Evolutionary conservation across 2,888 invertebrate genomes (phyloP).

Genomic region (Paralinhomoeus sp.): DNA sequence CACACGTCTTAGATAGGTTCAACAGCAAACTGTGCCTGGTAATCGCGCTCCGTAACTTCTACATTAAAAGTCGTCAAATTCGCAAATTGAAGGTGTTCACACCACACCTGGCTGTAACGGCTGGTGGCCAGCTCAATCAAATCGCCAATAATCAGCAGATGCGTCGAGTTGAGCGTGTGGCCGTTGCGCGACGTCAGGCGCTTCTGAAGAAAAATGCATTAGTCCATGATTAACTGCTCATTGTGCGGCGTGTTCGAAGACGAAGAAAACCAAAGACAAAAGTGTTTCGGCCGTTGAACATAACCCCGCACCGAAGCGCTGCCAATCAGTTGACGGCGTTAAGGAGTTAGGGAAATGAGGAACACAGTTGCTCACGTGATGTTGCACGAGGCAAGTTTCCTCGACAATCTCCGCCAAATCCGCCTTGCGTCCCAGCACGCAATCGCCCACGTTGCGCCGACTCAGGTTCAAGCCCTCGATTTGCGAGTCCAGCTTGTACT

Average conservation of each 20-base stretch:
- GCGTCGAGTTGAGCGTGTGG: constrained; percentile 37
- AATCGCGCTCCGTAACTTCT: too few species aligned
- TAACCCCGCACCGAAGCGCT: too few species aligned
- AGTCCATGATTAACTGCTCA: too few species aligned
- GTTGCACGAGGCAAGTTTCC: constrained; percentile 10
- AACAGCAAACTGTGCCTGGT: too few species aligned
- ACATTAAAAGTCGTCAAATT: too few species aligned
- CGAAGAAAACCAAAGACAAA: too few species aligned
- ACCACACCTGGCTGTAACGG: constrained; percentile 43
- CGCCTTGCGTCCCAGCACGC: constrained; percentile 9
- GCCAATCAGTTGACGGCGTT: too few species aligned
- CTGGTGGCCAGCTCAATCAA: constrained; percentile 41
- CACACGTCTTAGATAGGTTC: too few species aligned
- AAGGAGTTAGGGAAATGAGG: background rate
- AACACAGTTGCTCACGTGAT: constrained; percentile 6
- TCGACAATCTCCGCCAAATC: constrained; percentile 9
- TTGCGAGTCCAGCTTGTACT: constrained; percentile 5
- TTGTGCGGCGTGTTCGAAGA: too few species aligned
- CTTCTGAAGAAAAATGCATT: constrained; percentile 18
- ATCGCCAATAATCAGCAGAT: constrained; percentile 39
- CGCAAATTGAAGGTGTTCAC: too few species aligned
- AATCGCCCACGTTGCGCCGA: constrained; percentile 10
- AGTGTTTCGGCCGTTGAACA: too few species aligned
- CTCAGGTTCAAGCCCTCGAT: constrained; percentile 4
- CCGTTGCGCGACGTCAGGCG: constrained; percentile 25